These are phyloP conservation scores for Adelosebastes latens DNA, from an alignment of 2,797 vertebrate genomes.

Conservation along the genomic window DNA sequence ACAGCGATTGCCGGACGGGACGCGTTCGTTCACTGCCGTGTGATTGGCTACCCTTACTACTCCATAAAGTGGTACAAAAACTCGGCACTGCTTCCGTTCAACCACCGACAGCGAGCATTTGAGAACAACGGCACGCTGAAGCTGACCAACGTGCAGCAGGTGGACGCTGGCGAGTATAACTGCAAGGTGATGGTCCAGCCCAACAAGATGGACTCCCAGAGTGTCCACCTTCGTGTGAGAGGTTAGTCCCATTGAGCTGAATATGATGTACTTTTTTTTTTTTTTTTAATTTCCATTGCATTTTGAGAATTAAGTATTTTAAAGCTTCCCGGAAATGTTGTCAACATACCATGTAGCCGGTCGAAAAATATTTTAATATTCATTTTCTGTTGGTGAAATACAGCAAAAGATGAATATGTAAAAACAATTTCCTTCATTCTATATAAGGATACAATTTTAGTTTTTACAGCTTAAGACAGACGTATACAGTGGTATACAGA, in stretches of 20 bases:
- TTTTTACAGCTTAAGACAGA: not conserved
- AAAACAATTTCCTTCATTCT: not conserved
- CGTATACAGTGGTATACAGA: not conserved
- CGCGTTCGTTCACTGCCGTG: slow-evolving; percentile 96
- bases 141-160: slow-evolving; percentile 96
- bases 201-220: slow-evolving; percentile 96
- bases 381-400: not conserved
- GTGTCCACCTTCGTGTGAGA: slow-evolving; percentile 94
- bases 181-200: slow-evolving; percentile 97
- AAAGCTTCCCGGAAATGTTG: not conserved
- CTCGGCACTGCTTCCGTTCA: slow-evolving; percentile 95
- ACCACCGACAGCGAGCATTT: slow-evolving; percentile 97
- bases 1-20: slow-evolving; percentile 97
- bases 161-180: slow-evolving; percentile 95
- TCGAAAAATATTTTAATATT: not conserved
- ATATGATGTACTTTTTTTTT: not conserved
- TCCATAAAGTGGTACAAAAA: slow-evolving; percentile 99
- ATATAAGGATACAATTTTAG: not conserved
- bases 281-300: not conserved
- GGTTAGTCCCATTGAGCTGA: slow-evolving; percentile 76
- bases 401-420: not conserved
- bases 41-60: slow-evolving; percentile 98
- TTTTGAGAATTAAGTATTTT: not conserved
- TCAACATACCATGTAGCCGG: not conserved
- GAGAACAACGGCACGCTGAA: slow-evolving; percentile 98